A percentile compares a stretch with the other conserved stretches of the same genome.
Evolutionary conservation across 2,113 vertebrate genomes (phyloP).

Genomic region (Coptodon bakossiorum): DNA sequence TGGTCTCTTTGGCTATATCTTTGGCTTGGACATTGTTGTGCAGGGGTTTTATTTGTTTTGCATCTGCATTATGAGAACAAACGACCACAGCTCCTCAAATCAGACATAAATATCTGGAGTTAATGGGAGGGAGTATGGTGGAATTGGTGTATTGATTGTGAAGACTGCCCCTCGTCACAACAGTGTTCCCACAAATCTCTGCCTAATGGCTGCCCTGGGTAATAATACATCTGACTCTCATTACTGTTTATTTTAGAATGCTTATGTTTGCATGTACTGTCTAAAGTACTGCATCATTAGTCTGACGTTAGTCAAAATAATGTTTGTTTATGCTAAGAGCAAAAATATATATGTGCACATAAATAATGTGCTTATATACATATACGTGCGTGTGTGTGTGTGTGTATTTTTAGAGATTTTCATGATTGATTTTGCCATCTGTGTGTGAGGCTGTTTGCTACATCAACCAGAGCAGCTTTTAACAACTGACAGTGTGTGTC

Average conservation of each 20-base stretch:
- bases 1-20: background rate
- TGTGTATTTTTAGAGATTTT: background rate
- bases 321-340: background rate
- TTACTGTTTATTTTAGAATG: background rate
- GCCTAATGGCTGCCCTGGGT: slow-evolving; percentile 49
- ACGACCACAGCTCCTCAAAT: slow-evolving; percentile 10
- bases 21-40: background rate
- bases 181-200: slow-evolving; percentile 27
- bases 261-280: background rate
- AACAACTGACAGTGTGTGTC: background rate
- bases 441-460: background rate
- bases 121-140: slow-evolving; percentile 18
- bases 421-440: background rate
- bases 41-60: background rate
- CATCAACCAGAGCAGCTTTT: background rate
- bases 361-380: background rate
- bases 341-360: background rate
- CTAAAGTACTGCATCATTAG: background rate
- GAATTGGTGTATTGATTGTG: slow-evolving; percentile 41
- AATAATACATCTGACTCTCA: slow-evolving; percentile 38
- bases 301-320: background rate
- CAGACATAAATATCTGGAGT: slow-evolving; percentile 35
- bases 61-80: slow-evolving; percentile 31
- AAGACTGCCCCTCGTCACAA: slow-evolving; percentile 6
- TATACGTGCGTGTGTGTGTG: background rate